Percentiles rank a stretch among this genome's conserved stretches.
Conservation (phyloP, 2,888 invertebrate species). For the Drosophila planitibia region DNA sequence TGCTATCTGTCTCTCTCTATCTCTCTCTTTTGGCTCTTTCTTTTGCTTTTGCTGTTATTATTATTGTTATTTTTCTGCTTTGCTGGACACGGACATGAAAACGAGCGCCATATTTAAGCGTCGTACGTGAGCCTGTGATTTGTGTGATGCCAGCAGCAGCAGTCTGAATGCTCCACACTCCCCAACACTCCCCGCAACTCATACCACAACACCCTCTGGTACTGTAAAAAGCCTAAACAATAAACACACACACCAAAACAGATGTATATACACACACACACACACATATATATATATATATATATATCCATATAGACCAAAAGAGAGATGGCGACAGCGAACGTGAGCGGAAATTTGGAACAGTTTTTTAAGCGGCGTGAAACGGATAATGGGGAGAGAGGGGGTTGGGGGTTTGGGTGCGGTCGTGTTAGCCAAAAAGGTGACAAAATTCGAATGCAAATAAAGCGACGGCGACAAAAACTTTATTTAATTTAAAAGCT, state of each 20-base stretch:
- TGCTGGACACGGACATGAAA: conserved; percentile 70
- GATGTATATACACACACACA: background rate
- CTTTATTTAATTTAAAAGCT: conserved; percentile 78
- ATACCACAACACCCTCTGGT: background rate
- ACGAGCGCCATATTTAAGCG: conserved; percentile 75
- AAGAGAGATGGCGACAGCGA: conserved; percentile 21
- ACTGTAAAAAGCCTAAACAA: conserved; percentile 72
- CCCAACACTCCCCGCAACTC: background rate
- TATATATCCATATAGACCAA: background rate
- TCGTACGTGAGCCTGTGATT: conserved; percentile 71
- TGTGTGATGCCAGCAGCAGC: conserved; percentile 56
- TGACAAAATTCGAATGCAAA: conserved; percentile 71
- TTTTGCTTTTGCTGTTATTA: conserved; percentile 45
- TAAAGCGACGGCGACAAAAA: conserved; percentile 58
- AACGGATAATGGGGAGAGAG: background rate
- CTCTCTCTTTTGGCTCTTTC: conserved; percentile 13
- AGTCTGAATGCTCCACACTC: background rate
- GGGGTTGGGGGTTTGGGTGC: background rate
- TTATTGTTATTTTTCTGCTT: conserved; percentile 60
- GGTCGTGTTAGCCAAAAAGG: conserved; percentile 30
- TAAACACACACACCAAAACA: conserved; percentile 59
- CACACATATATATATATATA: background rate
- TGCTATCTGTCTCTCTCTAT: too few relatives aligned
- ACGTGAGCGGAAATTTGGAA: conserved; percentile 65
- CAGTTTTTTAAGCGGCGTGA: conserved; percentile 24